Base-by-base conservation (phyloP, 1,140 invertebrate species). In the Drusus annulatus region DNA sequence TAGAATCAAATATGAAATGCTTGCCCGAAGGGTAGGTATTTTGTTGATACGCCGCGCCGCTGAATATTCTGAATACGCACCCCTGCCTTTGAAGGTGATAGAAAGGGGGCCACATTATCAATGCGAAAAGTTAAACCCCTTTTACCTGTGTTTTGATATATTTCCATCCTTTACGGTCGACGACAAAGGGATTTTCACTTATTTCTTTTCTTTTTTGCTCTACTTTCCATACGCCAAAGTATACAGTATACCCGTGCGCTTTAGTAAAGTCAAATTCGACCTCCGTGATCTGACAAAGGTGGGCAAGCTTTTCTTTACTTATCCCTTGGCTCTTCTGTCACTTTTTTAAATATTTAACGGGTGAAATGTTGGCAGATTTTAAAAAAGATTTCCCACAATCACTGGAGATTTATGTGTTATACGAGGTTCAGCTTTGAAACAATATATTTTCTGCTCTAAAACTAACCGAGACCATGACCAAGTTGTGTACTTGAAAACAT, bases 141-240 rank as follows among this genome's bases (percentile, higher is more conserved):
- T 65, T n/a, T 28, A 31, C 62, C 62, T 65, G 62, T 65, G 62
- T 65, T 65, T 65, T 65, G 62, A 65, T 65, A 65, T 65, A 65
- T 65, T 65, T 31, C 62, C 62, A n/a, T 28, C 62, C 62, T 25
- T 31, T 13, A n/a, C 62, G 62, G 62, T 36, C 62, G 62, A 65
- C n/a, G 62, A 65, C 62, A 65, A 65, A 65, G 62, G 62, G 25
- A 65, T 65, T 65, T 65, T 65, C 62, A 31, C 3, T 65, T 16
- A 65, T 65, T 25, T 65, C 25, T 65, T 45, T 28, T 31, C 8
- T 28, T 65, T 63, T 65, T 31, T 16, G 62, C 16, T 65, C 25
- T 28, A 16, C 28, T 65, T 63, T 15, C 8, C 2, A 17, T 25
- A 25, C 62, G 56, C 28, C 10, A 28, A 25, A 28, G 25, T 25